Evolutionary conservation across 2,888 invertebrate species (phyloP), one percentile per base, ranked within the genome.

Genomic region (Drosophila mulleri): DNA sequence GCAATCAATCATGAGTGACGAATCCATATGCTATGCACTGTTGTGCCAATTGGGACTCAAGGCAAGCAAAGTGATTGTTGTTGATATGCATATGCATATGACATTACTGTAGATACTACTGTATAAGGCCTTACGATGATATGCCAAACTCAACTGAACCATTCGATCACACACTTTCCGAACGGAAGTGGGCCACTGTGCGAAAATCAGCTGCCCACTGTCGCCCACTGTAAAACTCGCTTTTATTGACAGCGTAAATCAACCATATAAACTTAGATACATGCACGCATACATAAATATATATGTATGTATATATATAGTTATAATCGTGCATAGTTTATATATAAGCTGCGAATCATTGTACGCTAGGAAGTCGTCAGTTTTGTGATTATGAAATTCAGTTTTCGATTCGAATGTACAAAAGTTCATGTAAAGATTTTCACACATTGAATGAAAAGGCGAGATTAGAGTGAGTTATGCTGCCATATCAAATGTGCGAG

Each of bases 1-100:
- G 78, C 48, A 66, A 77, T 77, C 76, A 77, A 77, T 77, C 76
- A 66, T 60, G 57, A 62, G 69, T 61, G 53, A 42, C 60, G 50
- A 54, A 18, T 64, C 64, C 59, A 56, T 66, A 37, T 20, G 12
- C 18, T 8, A 57, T 60, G 8, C 63, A 69, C 63, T 47, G 52
- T 58, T 58, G 11, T 37, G 54, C 18, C 64, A 20, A 9, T 20
- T 9, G 58, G 32, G 39, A 35, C 45, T 35, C 61, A 54, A 54
- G 47, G 58, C 56, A 26, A 53, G n/a, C 47, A n/a, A 39, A 45
- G 14, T 14, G 23, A 42, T 53, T 53, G 35, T 23, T 4, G 35
- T 23, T 20, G 42, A 20, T 48, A 54, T 18, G 18, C 16, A 42
- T 26, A 48, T 20, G 41, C 23, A 48, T 58, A 52, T 20, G 14